Evolutionary conservation across 1,140 invertebrate genomes (phyloP).

Genomic region (Hycleus cichorii): DNA sequence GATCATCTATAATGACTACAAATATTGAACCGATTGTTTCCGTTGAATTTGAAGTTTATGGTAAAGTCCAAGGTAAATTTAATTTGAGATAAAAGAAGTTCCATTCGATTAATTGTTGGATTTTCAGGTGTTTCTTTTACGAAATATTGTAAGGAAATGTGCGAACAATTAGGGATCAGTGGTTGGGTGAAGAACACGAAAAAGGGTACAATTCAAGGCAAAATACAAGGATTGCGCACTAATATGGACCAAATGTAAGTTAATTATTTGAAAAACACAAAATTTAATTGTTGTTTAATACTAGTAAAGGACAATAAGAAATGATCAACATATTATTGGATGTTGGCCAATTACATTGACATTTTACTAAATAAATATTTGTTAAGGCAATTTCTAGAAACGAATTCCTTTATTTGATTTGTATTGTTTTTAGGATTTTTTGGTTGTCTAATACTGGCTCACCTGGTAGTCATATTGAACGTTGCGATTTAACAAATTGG

Average conservation of each 20-base stretch:
- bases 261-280: neutral
- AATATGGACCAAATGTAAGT: constrained; percentile 80
- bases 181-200: constrained; percentile 92
- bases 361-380: constrained; percentile 5
- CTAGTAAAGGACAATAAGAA: neutral
- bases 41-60: constrained; percentile 82
- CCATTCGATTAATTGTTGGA: neutral
- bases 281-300: constrained; percentile 3
- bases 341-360: constrained; percentile 10
- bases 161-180: constrained; percentile 59
- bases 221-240: constrained; percentile 73
- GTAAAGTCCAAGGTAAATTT: constrained; percentile 75
- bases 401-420: constrained; percentile 25
- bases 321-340: constrained; percentile 1
- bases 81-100: constrained; percentile 1
- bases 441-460: constrained; percentile 80
- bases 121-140: constrained; percentile 73
- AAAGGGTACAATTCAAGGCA: constrained; percentile 76
- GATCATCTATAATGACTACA: too few relatives aligned
- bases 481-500: constrained; percentile 73
- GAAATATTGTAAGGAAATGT: constrained; percentile 76
- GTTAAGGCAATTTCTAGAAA: constrained; percentile 1
- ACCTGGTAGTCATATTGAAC: constrained; percentile 75
- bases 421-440: constrained; percentile 54
- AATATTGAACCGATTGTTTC: constrained; percentile 54